Conservation (phyloP, 2,888 invertebrate genomes). For the Parnassius glacialis region DNA sequence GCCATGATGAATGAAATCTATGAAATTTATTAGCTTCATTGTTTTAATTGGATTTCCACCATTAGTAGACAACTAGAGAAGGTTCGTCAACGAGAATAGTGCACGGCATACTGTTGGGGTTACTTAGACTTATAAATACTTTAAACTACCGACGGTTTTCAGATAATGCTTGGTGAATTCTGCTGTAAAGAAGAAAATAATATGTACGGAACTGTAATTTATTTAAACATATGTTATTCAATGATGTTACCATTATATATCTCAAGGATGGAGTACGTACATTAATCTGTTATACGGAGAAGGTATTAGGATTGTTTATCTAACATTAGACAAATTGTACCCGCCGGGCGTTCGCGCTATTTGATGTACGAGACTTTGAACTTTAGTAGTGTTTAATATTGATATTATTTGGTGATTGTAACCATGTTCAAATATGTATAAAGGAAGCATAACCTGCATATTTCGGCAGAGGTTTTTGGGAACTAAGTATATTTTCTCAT, state of each 20-base stretch:
- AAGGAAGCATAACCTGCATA: neutral
- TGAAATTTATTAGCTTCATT: too few species aligned
- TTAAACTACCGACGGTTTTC: too few species aligned
- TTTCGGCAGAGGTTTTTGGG: too few species aligned
- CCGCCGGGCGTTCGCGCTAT: conserved; percentile 36
- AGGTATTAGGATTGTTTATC: conserved; percentile 34
- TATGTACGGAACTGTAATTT: neutral
- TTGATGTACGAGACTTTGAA: conserved; percentile 38
- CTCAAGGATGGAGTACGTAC: neutral
- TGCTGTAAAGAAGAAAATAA: too few species aligned
- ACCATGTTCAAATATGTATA: conserved; percentile 12
- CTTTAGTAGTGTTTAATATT: conserved; percentile 24
- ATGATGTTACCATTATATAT: conserved; percentile 17
- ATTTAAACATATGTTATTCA: conserved; percentile 7
- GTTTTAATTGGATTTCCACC: too few species aligned
- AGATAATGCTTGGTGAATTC: too few species aligned
- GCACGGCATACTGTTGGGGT: too few species aligned
- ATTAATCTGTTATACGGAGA: conserved; percentile 27
- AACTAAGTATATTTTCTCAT: too few species aligned
- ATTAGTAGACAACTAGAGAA: too few species aligned
- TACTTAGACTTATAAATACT: too few species aligned
- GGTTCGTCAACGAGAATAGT: too few species aligned
- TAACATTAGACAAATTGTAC: conserved; percentile 53
- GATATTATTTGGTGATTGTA: conserved; percentile 12
- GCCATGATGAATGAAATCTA: too few species aligned